Evolutionary conservation across 1,140 invertebrate genomes (phyloP).

Genomic region (Mamestra configurata): DNA sequence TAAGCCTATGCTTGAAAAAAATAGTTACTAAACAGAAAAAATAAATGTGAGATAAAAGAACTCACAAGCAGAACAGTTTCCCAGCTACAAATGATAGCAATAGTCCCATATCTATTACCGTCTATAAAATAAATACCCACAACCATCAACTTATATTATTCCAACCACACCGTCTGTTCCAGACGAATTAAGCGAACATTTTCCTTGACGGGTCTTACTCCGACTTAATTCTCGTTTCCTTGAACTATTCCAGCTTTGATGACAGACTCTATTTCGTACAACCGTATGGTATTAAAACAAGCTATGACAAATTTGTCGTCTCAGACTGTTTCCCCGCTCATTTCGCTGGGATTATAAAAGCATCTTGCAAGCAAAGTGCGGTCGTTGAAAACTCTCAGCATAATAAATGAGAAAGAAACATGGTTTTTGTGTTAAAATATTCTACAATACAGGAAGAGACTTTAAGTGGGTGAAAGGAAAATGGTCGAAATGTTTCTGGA

Average conservation of each 20-base stretch:
- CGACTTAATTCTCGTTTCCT: slow-evolving; percentile 18
- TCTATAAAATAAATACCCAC: background rate
- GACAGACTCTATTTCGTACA: slow-evolving; percentile 20
- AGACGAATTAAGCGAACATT: slow-evolving; percentile 11
- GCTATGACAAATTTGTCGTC: slow-evolving; percentile 37
- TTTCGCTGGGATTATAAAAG: slow-evolving; percentile 29
- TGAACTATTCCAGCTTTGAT: background rate
- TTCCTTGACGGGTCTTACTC: background rate
- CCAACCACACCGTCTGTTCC: background rate
- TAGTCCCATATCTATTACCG: background rate
- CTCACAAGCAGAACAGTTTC: background rate
- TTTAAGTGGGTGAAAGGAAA: background rate
- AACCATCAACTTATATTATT: slow-evolving; percentile 2
- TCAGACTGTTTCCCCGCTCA: slow-evolving; percentile 25
- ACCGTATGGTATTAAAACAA: slow-evolving; percentile 30
- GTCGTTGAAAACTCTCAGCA: slow-evolving; percentile 41
- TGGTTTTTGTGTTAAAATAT: slow-evolving; percentile 14
- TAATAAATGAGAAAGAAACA: slow-evolving; percentile 48
- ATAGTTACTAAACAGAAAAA: background rate
- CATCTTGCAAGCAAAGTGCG: slow-evolving; percentile 15
- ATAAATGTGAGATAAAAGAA: background rate
- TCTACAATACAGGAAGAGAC: background rate
- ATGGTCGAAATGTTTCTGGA: background rate
- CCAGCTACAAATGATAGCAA: background rate
- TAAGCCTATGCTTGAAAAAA: too few species aligned